Conservation (phyloP, 2,797 vertebrate genomes). For the Schizothorax lantsangensis region DNA sequence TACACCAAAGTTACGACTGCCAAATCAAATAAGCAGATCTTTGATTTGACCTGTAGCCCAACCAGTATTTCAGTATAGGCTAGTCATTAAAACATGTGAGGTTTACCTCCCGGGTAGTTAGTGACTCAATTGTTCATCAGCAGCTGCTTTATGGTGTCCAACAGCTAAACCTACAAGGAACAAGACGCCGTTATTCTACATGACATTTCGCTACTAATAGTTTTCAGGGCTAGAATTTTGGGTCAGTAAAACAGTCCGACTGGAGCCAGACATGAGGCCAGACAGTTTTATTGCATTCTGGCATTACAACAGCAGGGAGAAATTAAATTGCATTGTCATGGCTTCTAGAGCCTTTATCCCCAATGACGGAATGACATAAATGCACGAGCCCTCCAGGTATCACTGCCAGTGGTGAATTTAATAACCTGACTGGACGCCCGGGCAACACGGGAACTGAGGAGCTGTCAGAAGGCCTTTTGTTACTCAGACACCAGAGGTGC, state of each 20-base stretch:
- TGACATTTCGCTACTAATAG: slow-evolving; percentile 70
- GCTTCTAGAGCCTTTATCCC: slow-evolving; percentile 68
- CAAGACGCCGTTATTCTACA: slow-evolving; percentile 53
- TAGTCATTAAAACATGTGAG: slow-evolving; percentile 62
- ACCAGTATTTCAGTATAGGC: slow-evolving; percentile 34
- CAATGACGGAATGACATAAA: slow-evolving; percentile 60
- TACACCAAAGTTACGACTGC: slow-evolving; percentile 42
- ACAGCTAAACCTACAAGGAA: slow-evolving; percentile 48
- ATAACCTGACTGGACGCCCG: slow-evolving; percentile 64
- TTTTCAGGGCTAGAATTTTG: slow-evolving; percentile 63
- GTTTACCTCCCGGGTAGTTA: slow-evolving; percentile 60
- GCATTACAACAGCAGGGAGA: slow-evolving; percentile 72
- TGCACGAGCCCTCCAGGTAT: slow-evolving; percentile 68
- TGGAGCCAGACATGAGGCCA: slow-evolving; percentile 76
- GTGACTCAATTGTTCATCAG: slow-evolving; percentile 61
- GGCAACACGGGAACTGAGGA: slow-evolving; percentile 60
- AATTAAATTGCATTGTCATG: slow-evolving; percentile 77
- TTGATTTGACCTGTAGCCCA: slow-evolving; percentile 60
- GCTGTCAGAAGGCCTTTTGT: slow-evolving; percentile 62
- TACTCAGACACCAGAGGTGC: slow-evolving; percentile 66
- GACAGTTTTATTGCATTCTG: slow-evolving; percentile 79
- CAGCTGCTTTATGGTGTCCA: slow-evolving; percentile 60
- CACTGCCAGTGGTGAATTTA: slow-evolving; percentile 63
- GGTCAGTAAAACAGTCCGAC: slow-evolving; percentile 73
- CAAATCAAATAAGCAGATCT: slow-evolving; percentile 65